phyloP scores from a whole-genome alignment of 2,113 vertebrate genomes.

The Neomonachus schauinslandi region DNA sequence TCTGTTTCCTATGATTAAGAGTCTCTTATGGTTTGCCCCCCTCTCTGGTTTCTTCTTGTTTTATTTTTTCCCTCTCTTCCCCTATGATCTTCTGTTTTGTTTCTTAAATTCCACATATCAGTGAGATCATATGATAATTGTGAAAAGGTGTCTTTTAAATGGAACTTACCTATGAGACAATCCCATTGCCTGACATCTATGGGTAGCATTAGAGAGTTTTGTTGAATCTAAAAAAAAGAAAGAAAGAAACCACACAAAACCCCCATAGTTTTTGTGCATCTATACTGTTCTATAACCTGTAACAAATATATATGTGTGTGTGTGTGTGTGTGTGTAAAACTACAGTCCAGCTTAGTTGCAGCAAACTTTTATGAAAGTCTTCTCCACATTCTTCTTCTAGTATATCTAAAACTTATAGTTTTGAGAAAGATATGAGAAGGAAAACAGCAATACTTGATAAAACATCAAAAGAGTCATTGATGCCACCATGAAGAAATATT shows the following conservation, averaged over 20 bases:
- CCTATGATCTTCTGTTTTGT: no score
- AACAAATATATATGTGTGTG: not conserved
- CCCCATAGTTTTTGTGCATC: not conserved
- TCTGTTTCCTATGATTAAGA: no score
- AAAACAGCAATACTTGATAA: not conserved
- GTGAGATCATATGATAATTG: no score
- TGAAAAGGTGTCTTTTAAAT: not conserved
- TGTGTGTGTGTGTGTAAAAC: not conserved
- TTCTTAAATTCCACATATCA: no score
- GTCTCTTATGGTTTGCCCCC: no score
- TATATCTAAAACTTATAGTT: conserved; percentile 27
- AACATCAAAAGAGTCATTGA: not conserved
- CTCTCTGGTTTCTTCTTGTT: no score
- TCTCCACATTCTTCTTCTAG: conserved; percentile 57
- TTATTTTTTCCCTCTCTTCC: no score
- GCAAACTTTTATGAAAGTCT: not conserved
- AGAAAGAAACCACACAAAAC: not conserved
- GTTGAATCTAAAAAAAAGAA: not conserved
- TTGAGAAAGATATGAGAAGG: not conserved
- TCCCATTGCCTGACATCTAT: not conserved
- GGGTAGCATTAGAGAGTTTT: not conserved
- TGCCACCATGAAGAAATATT: not conserved
- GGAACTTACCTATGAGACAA: not conserved
- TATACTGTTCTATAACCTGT: not conserved
- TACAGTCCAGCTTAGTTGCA: not conserved